Evolutionary conservation across 2,113 vertebrate species (phyloP).

Genomic region (Mustela nigripes): DNA sequence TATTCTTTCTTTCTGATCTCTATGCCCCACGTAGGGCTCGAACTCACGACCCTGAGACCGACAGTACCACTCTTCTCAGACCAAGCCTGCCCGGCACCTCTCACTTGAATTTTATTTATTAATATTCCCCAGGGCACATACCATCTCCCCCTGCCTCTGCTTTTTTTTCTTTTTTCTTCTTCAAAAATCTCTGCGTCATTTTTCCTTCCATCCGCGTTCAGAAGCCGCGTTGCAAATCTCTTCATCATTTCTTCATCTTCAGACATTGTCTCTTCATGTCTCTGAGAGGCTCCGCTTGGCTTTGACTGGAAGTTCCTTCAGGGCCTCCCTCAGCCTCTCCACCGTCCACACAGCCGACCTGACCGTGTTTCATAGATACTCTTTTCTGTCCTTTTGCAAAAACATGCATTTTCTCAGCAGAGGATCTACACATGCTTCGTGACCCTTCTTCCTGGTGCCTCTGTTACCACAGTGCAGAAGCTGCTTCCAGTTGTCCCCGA

Average conservation of each 20-base stretch:
- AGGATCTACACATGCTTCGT: not conserved
- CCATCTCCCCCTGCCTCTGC: accelerated
- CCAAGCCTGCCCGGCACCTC: no score
- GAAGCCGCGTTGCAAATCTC: no score
- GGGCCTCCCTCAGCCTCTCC: not conserved
- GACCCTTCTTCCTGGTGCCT: no score
- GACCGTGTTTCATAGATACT: no score
- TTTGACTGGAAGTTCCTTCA: not conserved
- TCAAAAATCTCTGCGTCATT: not conserved
- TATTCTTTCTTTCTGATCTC: no score
- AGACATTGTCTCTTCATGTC: not conserved
- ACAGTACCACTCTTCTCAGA: no score
- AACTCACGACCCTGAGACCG: no score
- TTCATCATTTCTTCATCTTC: not conserved
- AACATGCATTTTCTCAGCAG: not conserved
- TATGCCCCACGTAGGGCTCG: no score
- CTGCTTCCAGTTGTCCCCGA: no score
- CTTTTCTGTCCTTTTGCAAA: not conserved
- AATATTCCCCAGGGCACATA: no score
- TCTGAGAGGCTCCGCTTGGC: not conserved
- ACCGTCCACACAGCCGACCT: not conserved
- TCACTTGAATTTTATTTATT: no score
- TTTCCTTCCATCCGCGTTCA: not conserved
- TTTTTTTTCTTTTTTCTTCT: not conserved
- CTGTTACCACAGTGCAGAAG: no score